Percentiles rank a stretch among this genome's conserved stretches.
Evolutionary conservation across 2,888 invertebrate genomes (phyloP).

Genomic region (Incurvaria masculella): DNA sequence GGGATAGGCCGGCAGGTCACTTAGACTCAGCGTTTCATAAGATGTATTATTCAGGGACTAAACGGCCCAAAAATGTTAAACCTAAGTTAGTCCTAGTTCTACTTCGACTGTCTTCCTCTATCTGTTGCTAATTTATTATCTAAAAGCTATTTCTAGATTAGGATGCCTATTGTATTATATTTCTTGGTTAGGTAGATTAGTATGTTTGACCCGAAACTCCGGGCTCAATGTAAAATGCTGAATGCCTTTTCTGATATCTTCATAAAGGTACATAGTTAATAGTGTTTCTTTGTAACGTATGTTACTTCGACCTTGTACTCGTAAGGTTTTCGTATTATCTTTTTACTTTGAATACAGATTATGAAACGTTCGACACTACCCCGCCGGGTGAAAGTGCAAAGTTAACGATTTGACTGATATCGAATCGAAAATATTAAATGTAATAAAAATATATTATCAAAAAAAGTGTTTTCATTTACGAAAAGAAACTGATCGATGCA

Average conservation of each 20-base stretch:
- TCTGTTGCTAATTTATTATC: not conserved
- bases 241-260: too few species aligned
- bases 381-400: conserved; percentile 34
- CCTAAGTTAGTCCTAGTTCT: conserved; percentile 17
- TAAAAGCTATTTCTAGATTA: conserved; percentile 10
- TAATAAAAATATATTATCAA: conserved; percentile 37
- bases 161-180: conserved; percentile 44
- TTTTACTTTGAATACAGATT: conserved; percentile 32
- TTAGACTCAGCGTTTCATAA: conserved; percentile 39
- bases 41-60: conserved; percentile 35
- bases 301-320: conserved; percentile 11
- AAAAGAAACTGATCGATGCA: too few species aligned
- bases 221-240: too few species aligned
- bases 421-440: not conserved
- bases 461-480: too few species aligned
- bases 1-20: conserved; percentile 24
- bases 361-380: conserved; percentile 42
- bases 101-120: conserved; percentile 11
- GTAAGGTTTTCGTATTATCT: conserved; percentile 12
- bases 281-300: conserved; percentile 23
- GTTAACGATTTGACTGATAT: conserved; percentile 23
- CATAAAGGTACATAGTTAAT: too few species aligned
- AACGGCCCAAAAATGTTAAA: conserved; percentile 30
- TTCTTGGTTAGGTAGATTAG: conserved; percentile 41
- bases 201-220: too few species aligned